Evolutionary conservation across 2,113 vertebrate species (phyloP), one percentile per base, ranked within the genome.

Genomic region (Muntiacus muntjak): DNA sequence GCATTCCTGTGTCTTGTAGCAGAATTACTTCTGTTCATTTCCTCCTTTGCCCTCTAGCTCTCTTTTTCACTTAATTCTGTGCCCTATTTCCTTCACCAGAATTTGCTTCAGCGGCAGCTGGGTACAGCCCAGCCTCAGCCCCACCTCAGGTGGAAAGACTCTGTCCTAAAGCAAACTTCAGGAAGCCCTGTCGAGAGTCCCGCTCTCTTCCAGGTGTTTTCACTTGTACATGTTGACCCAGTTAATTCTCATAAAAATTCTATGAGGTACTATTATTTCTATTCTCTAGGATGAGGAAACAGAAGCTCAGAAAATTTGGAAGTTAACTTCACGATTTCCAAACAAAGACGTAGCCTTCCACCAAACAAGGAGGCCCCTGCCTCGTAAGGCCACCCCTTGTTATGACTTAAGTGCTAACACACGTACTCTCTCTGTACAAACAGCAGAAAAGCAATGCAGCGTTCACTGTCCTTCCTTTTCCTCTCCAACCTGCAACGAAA

Each of bases 11-110:
- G 64, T 91, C 87, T 94, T 90, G 1, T 30, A 64, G 60, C 25
- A 91, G 40, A 96, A 86, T 85, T 91, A 91, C 52, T 71, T 92
- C 45, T 92, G 78, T 64, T 90, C 33, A 92, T 57, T 82, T 96
- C 81, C 47, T 92, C 25, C 67, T 82, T 89, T 95, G 54, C 45
- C 47, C 85, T 50, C 78, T 28, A 91, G 43, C 30, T 96, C 62
- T 74, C 87, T 89, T 93, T 47, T 92, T 95, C 74, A 17, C 57
- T 81, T 78, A 93, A 64, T 87, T 94, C 74, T 86, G 62, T 71
- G 52, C 60, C 78, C 76, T 17, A 40, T 91, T 97, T 83, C 16
- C 1, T 84, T 67, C 21, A 45, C 28, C 67, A 26, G 76, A 50
- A 71, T 43, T 58, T 33, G 55, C 16, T 94, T 91, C 64, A 26